Evolutionary conservation across 2,113 vertebrate species (phyloP).

Genomic region (Ictalurus punctatus): DNA sequence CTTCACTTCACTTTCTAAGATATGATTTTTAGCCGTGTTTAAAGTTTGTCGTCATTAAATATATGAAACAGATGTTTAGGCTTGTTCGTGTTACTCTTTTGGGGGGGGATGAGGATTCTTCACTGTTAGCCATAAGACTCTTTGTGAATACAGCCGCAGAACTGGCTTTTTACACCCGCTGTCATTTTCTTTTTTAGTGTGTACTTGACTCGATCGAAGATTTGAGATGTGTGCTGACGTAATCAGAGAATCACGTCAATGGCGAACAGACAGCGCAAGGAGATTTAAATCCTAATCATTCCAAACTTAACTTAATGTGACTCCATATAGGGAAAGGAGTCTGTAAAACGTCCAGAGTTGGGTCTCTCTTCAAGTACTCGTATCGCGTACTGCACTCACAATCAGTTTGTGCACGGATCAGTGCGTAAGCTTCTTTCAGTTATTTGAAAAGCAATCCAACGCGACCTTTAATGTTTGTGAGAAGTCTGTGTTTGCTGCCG

Average conservation of each 20-base stretch:
- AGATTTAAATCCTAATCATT: neutral
- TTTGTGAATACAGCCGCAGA: neutral
- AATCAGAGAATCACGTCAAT: neutral
- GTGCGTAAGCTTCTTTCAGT: slow-evolving; percentile 30
- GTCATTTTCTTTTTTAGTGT: neutral
- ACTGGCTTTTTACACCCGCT: neutral
- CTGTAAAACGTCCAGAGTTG: slow-evolving; percentile 3
- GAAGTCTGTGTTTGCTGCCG: slow-evolving; percentile 31
- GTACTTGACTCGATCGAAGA: neutral
- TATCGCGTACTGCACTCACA: neutral
- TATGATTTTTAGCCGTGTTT: too few species aligned
- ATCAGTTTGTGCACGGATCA: slow-evolving; percentile 37
- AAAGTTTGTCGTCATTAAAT: too few species aligned
- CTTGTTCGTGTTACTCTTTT: too few species aligned
- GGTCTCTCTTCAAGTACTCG: slow-evolving; percentile 14
- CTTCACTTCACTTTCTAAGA: too few species aligned
- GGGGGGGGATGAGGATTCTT: neutral
- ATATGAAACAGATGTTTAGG: too few species aligned
- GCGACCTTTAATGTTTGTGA: slow-evolving; percentile 54
- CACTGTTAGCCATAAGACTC: neutral
- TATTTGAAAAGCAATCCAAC: slow-evolving; percentile 48
- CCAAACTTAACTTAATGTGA: neutral
- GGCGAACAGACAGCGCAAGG: neutral
- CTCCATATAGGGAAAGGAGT: neutral
- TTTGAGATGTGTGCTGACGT: neutral